Evolutionary conservation across 2,113 vertebrate genomes (phyloP).

Genomic region (Danionella cerebrum): DNA sequence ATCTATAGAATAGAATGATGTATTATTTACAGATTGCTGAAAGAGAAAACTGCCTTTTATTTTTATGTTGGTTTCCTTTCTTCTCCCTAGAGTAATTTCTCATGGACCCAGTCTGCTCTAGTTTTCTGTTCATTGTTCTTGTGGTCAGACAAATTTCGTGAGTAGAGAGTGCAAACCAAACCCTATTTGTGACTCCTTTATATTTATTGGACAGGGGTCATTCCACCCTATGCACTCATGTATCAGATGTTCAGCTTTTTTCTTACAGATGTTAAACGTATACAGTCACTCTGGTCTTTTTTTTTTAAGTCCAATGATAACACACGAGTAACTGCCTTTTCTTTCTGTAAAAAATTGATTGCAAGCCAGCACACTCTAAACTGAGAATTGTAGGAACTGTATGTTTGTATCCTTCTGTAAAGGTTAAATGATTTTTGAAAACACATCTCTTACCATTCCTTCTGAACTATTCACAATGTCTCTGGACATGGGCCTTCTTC

Average conservation of each 20-base stretch:
- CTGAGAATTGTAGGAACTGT: too few relatives aligned
- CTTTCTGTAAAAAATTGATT: background rate
- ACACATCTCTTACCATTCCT: too few relatives aligned
- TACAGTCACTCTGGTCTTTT: background rate
- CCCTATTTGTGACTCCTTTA: constrained; percentile 6
- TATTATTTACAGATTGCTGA: constrained; percentile 52
- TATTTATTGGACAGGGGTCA: background rate
- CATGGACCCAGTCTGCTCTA: constrained; percentile 2
- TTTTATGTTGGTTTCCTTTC: constrained; percentile 58
- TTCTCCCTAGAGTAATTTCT: constrained; percentile 37
- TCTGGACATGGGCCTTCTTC: background rate
- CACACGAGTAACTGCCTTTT: too few relatives aligned
- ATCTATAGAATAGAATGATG: constrained; percentile 53
- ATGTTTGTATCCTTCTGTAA: too few relatives aligned
- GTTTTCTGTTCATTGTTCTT: constrained; percentile 20
- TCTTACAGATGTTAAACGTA: background rate
- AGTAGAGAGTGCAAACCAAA: constrained; percentile 4
- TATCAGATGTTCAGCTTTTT: background rate
- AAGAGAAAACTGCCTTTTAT: constrained; percentile 56
- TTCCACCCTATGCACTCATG: background rate
- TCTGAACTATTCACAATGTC: constrained; percentile 1
- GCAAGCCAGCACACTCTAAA: background rate
- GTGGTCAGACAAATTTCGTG: background rate
- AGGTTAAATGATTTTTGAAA: too few relatives aligned
- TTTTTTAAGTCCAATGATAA: too few relatives aligned